phyloP scores from a whole-genome alignment of 2,113 vertebrate genomes.

The Oreocharis arfaki region DNA sequence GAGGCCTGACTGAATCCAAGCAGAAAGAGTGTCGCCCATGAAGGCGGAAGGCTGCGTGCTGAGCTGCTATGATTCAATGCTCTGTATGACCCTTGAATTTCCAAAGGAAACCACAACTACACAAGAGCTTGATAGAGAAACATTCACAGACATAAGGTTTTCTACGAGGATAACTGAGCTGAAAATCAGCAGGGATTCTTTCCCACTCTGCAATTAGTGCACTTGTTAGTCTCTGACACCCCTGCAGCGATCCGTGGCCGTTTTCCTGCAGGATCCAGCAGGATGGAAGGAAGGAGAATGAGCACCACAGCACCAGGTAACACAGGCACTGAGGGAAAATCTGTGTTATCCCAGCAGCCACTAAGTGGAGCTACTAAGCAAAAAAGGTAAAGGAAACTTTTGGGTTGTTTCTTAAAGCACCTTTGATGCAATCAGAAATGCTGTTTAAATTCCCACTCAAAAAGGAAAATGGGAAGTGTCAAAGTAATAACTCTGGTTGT shows the following conservation, averaged over 20 bases:
- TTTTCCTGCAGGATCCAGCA: neutral
- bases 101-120: neutral
- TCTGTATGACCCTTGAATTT: accelerated
- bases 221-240: neutral
- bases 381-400: slow-evolving; percentile 8
- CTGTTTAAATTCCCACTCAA: neutral
- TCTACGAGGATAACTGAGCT: neutral
- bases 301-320: neutral
- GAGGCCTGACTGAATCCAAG: neutral
- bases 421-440: neutral
- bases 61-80: neutral
- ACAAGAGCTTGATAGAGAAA: neutral
- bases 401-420: neutral
- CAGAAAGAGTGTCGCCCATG: neutral
- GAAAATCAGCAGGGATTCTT: neutral
- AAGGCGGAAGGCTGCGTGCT: neutral
- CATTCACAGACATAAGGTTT: neutral
- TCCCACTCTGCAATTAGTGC: neutral
- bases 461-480: neutral
- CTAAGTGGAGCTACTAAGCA: slow-evolving; percentile 35
- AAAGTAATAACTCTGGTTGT: neutral
- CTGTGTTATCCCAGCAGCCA: neutral
- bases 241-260: accelerated
- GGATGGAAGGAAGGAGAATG: neutral
- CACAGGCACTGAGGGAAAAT: neutral